Evolutionary conservation across 2,888 invertebrate genomes (phyloP).

Genomic region (Andrena praecox): DNA sequence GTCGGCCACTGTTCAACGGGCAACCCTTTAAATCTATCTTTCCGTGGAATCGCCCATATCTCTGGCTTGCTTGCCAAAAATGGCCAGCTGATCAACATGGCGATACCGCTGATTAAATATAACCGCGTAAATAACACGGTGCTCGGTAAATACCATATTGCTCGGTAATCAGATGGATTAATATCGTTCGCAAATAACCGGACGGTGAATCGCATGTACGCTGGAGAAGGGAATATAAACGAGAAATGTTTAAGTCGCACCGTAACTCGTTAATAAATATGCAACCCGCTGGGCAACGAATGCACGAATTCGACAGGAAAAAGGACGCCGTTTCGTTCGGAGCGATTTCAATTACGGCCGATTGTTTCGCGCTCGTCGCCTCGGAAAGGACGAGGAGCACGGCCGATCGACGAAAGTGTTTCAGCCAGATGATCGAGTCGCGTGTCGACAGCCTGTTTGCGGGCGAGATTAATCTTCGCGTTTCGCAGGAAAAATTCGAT

Average conservation of each 20-base stretch:
- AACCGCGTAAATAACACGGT: constrained; percentile 22
- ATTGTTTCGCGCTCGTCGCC: neutral
- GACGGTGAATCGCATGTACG: neutral
- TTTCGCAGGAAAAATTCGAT: constrained; percentile 44
- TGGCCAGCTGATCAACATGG: constrained; percentile 12
- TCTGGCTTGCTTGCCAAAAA: neutral
- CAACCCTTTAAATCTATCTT: constrained; percentile 7
- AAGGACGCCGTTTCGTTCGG: neutral
- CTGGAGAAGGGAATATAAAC: neutral
- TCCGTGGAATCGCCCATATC: neutral
- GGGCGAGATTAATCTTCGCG: constrained; percentile 44
- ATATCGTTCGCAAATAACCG: constrained; percentile 29
- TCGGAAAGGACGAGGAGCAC: neutral
- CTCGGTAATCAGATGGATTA: constrained; percentile 36
- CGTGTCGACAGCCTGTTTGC: constrained; percentile 49
- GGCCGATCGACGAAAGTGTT: neutral
- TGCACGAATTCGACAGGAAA: neutral
- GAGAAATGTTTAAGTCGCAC: neutral
- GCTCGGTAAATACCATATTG: constrained; percentile 23
- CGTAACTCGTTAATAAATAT: no score
- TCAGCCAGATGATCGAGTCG: constrained; percentile 27
- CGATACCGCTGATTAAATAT: constrained; percentile 22
- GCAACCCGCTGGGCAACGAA: neutral
- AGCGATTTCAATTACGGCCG: neutral
- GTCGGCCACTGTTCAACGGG: neutral